These are phyloP conservation scores for Acipenser ruthenus DNA, from an alignment of 2,797 vertebrate species.

Conservation along the genomic window DNA sequence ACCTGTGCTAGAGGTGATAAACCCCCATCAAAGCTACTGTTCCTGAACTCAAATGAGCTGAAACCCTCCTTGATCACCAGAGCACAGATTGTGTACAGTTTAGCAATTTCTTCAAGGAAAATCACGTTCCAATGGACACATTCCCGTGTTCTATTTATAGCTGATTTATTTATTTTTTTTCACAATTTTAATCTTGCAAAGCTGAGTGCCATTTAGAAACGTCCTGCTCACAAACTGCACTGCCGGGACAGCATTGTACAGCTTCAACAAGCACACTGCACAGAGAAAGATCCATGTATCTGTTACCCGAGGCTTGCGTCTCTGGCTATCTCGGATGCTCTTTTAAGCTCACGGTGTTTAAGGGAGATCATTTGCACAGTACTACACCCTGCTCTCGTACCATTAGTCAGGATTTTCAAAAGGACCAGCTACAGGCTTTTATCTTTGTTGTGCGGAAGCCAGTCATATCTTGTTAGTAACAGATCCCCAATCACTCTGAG, in stretches of 20 bases:
- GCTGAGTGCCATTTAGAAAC: not conserved
- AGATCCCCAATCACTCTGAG: slow-evolving; percentile 29
- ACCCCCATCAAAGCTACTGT: too few species aligned
- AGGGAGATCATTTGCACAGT: slow-evolving; percentile 9
- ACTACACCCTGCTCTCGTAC: slow-evolving; percentile 26
- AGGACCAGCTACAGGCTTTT: slow-evolving; percentile 34
- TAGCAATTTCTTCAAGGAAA: too few species aligned
- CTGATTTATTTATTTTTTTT: too few species aligned
- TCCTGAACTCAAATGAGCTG: too few species aligned
- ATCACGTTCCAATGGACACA: too few species aligned
- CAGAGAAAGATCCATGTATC: not conserved
- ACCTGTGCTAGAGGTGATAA: not conserved
- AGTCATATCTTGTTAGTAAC: slow-evolving; percentile 33
- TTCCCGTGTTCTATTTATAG: too few species aligned
- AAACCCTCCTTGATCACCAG: too few species aligned
- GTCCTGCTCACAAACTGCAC: not conserved
- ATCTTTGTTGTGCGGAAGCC: slow-evolving; percentile 33
- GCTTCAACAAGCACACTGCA: not conserved
- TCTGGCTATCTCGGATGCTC: slow-evolving; percentile 15
- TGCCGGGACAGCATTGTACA: not conserved
- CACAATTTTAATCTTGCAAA: not conserved
- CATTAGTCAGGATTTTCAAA: slow-evolving; percentile 31
- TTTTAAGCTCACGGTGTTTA: slow-evolving; percentile 22
- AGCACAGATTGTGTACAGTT: too few species aligned
- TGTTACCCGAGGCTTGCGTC: slow-evolving; percentile 1